Evolutionary conservation across 1,140 invertebrate genomes (phyloP), one percentile per base, ranked within the genome.

Genomic region (Drosophila nigromelanica): DNA sequence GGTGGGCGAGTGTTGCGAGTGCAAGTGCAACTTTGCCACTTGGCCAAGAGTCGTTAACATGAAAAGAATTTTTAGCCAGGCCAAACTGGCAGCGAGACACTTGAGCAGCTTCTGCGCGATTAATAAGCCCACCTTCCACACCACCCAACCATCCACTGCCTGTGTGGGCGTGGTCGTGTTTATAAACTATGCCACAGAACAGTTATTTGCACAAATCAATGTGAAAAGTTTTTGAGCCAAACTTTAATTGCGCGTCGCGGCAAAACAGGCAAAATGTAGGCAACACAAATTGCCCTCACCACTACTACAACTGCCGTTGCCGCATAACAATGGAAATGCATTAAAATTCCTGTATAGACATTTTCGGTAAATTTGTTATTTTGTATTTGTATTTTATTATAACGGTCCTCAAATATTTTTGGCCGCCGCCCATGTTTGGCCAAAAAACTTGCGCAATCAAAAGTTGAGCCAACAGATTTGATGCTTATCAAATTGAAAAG

Each of bases 401-500:
- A 73, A 76, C 60, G 74, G 79, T 82, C 69, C 15, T 7, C 33
- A 45, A 42, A 78, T 78, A 79, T 79, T 77, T 78, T 79, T 80
- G 58, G 58, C 5, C 27, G 27, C 27, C 58, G 55, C 64, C 55
- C 37, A 67, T 50, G 4, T 56, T 37, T 18, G 27, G 15, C 35
- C 12, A 33, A 33, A 73, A 87, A 87, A 87, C 78, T 87, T 89
- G 75, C 74, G 82, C 82, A 87, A 87, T 87, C 82, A 87, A 87
- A 87, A 87, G 78, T 87, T 87, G 76, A 40, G 71, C 58, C 47
- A 72, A 63, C 73, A 71, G 58, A 76, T 78, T 76, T 86, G 83
- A 87, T 87, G 82, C 75, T 87, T 86, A 86, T 86, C 78, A 82
- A 85, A 86, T 86, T 86, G 82, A 86, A 86, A 86, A 86, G 81